These are phyloP conservation scores for Danaus melanippus DNA, from an alignment of 1,140 invertebrate genomes.

Conservation along the genomic window DNA sequence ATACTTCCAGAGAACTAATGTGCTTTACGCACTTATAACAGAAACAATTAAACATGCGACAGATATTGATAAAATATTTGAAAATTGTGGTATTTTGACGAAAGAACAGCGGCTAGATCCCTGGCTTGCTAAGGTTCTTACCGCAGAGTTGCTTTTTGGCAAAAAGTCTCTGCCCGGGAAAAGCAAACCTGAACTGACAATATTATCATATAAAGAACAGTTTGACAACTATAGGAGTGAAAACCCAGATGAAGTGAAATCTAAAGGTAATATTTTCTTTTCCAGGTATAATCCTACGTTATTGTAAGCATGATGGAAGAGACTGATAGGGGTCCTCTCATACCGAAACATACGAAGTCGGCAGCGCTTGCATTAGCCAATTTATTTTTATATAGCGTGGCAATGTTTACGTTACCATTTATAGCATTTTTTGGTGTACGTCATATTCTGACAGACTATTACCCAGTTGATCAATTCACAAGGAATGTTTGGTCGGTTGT, in stretches of 20 bases:
- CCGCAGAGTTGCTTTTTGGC: slow-evolving; percentile 88
- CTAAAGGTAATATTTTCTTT: slow-evolving; percentile 67
- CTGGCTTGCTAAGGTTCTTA: slow-evolving; percentile 81
- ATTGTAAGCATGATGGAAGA: slow-evolving; percentile 53
- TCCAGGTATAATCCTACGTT: slow-evolving; percentile 51
- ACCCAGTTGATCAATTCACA: slow-evolving; percentile 73
- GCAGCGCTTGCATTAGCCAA: slow-evolving; percentile 73
- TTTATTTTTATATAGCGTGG: slow-evolving; percentile 82
- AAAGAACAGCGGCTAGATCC: slow-evolving; percentile 80
- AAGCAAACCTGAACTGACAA: slow-evolving; percentile 79
- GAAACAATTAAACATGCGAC: slow-evolving; percentile 79
- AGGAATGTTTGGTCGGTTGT: slow-evolving; percentile 82
- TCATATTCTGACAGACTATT: slow-evolving; percentile 75
- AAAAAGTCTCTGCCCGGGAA: slow-evolving; percentile 78
- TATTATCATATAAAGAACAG: slow-evolving; percentile 76
- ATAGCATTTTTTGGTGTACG: slow-evolving; percentile 79
- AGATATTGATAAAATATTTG: slow-evolving; percentile 77
- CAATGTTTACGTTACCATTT: slow-evolving; percentile 89
- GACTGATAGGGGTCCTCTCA: slow-evolving; percentile 46
- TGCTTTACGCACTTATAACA: slow-evolving; percentile 80
- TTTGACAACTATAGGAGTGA: slow-evolving; percentile 48
- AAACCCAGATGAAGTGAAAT: slow-evolving; percentile 44
- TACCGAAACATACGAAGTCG: slow-evolving; percentile 63
- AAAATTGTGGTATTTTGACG: slow-evolving; percentile 74
- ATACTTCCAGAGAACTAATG: slow-evolving; percentile 79